phyloP scores from a whole-genome alignment of 1,140 invertebrate genomes.

The Bombus waltoni region DNA sequence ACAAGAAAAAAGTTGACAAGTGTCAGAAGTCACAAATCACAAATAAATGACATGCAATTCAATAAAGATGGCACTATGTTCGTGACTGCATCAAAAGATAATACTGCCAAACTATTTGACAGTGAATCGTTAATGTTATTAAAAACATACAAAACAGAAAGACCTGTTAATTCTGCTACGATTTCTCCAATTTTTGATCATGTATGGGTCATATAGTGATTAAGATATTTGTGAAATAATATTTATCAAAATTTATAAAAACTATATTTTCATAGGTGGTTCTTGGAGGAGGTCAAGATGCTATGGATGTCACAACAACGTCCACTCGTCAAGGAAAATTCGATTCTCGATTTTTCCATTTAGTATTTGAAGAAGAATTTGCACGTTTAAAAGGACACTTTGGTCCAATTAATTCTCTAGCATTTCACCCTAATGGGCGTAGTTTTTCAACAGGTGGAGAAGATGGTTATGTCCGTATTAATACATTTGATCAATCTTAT shows the following conservation, averaged over 20 bases:
- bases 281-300: conserved; percentile 98
- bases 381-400: conserved; percentile 99
- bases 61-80: conserved; percentile 97
- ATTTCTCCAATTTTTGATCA: conserved; percentile 97
- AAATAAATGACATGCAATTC: conserved; percentile 98
- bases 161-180: conserved; percentile 98
- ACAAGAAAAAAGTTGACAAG: conserved; percentile 91
- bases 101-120: conserved; percentile 97
- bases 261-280: conserved; percentile 86
- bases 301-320: conserved; percentile 99
- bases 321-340: conserved; percentile 98
- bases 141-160: conserved; percentile 98
- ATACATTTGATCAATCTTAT: conserved; percentile 98
- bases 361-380: conserved; percentile 99
- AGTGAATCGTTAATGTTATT: conserved; percentile 91
- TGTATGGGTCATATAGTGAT: conserved; percentile 83
- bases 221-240: not conserved
- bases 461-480: conserved; percentile 98
- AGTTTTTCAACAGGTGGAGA: conserved; percentile 98
- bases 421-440: conserved; percentile 99
- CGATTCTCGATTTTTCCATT: conserved; percentile 98
- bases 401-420: conserved; percentile 99
- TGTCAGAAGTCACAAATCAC: conserved; percentile 90
- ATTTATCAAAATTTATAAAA: not conserved
- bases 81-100: conserved; percentile 97